phyloP scores from a whole-genome alignment of 2,888 invertebrate genomes.

The Anticlea derivata region DNA sequence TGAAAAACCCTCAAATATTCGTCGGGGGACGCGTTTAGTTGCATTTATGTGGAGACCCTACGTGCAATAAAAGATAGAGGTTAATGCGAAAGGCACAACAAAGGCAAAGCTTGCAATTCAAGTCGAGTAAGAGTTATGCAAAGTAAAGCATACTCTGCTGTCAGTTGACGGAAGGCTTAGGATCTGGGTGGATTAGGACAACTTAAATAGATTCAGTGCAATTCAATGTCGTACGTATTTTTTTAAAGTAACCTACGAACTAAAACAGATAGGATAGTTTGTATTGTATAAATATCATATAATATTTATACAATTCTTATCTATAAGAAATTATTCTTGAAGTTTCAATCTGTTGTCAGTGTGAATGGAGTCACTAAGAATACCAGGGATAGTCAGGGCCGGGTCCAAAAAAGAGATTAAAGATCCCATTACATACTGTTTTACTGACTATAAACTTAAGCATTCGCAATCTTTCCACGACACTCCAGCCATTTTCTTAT shows the following conservation, averaged over 20 bases:
- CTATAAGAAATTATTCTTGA: too few species aligned
- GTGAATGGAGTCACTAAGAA: too few species aligned
- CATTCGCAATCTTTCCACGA: slow-evolving; percentile 59
- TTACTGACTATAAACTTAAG: slow-evolving; percentile 77
- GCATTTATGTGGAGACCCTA: not conserved
- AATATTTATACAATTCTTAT: too few species aligned
- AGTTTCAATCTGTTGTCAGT: too few species aligned
- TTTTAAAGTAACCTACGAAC: too few species aligned
- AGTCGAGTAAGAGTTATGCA: slow-evolving; percentile 38
- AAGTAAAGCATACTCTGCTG: slow-evolving; percentile 40
- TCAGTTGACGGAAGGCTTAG: slow-evolving; percentile 34
- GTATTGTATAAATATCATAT: too few species aligned
- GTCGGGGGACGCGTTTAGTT: not conserved
- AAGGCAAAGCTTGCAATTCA: slow-evolving; percentile 44
- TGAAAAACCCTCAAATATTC: too few species aligned
- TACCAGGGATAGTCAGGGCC: too few species aligned
- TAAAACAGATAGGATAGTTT: too few species aligned
- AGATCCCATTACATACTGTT: slow-evolving; percentile 72
- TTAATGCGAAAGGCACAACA: slow-evolving; percentile 39
- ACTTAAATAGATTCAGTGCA: too few species aligned
- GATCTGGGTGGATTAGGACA: slow-evolving; percentile 8
- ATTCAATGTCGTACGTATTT: too few species aligned
- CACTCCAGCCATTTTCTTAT: slow-evolving; percentile 47
- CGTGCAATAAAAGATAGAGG: slow-evolving; percentile 39
- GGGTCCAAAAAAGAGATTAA: slow-evolving; percentile 1